Conservation (phyloP, 2,113 vertebrate genomes). For the Azemiops feae region DNA sequence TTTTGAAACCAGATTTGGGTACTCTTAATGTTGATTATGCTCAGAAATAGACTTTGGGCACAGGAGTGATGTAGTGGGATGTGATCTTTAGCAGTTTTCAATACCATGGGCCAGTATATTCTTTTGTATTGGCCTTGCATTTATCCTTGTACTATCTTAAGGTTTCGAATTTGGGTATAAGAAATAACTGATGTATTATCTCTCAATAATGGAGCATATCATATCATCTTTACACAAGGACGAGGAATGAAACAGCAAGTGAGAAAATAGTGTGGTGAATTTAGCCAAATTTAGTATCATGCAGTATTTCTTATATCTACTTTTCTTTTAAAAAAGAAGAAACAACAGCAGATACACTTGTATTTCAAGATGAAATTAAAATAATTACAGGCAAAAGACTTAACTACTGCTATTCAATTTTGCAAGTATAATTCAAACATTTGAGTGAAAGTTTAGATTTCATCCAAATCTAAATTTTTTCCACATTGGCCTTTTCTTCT, state of each 20-base stretch:
- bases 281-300: background rate
- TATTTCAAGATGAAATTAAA: background rate
- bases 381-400: background rate
- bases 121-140: background rate
- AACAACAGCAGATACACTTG: background rate
- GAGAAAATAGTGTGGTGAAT: background rate
- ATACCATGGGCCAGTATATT: background rate
- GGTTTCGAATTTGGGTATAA: background rate
- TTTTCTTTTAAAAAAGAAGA: background rate
- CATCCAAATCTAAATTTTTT: background rate
- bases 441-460: background rate
- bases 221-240: background rate
- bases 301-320: background rate
- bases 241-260: background rate
- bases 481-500: background rate
- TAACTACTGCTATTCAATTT: background rate
- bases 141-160: background rate
- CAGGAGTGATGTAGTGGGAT: background rate
- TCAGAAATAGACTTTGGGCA: background rate
- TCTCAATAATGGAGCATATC: background rate
- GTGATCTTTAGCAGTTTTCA: background rate
- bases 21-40: background rate
- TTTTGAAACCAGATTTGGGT: background rate
- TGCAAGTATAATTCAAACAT: background rate
- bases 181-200: background rate